Evolutionary conservation across 2,797 vertebrate genomes (phyloP).

Genomic region (Pogoniulus pusillus): DNA sequence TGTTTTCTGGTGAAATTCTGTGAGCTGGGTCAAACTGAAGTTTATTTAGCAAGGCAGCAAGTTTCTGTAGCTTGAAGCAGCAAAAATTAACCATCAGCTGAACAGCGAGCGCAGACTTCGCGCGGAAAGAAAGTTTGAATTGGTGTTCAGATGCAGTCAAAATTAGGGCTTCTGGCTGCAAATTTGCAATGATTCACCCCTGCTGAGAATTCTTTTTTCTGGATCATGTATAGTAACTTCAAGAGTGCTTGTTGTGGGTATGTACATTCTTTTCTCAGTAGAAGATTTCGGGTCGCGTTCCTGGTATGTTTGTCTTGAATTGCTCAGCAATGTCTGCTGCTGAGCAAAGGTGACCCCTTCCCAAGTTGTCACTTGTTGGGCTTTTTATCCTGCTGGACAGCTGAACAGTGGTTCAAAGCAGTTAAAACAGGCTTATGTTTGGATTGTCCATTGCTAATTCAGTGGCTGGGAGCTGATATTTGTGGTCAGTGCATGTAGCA

Average conservation of each 20-base stretch:
- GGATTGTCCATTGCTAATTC: background rate
- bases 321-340: slow-evolving; percentile 5
- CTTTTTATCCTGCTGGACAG: background rate
- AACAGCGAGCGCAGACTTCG: background rate
- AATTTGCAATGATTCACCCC: slow-evolving; percentile 30
- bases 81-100: slow-evolving; percentile 22
- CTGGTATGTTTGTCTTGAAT: slow-evolving; percentile 21
- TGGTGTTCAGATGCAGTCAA: slow-evolving; percentile 27
- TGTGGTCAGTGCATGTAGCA: background rate
- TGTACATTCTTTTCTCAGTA: slow-evolving; percentile 25
- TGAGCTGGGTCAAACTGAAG: slow-evolving; percentile 7
- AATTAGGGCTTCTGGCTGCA: background rate
- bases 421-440: background rate
- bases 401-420: background rate
- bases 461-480: background rate
- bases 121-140: slow-evolving; percentile 17
- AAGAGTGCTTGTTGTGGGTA: background rate
- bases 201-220: slow-evolving; percentile 55
- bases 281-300: background rate
- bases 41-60: slow-evolving; percentile 4
- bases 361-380: background rate
- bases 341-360: background rate
- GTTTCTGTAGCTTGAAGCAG: slow-evolving; percentile 53
- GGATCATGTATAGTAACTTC: slow-evolving; percentile 38
- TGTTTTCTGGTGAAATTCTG: slow-evolving; percentile 33